phyloP scores from a whole-genome alignment of 92 coral and sea anemone genomes.

The Porites divaricata region DNA sequence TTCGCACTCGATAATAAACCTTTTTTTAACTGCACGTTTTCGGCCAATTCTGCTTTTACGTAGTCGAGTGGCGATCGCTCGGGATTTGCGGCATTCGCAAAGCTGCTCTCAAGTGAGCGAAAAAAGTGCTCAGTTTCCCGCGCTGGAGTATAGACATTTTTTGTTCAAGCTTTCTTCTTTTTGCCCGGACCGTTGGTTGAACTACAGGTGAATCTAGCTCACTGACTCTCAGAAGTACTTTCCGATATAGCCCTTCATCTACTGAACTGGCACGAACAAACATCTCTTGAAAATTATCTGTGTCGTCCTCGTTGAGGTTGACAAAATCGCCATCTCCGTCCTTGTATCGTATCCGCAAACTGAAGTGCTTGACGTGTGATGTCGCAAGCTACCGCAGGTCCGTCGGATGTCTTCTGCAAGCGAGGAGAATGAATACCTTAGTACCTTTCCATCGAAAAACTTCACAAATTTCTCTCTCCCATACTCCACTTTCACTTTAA shows the following conservation, averaged over 20 bases:
- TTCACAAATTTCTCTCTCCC: constrained; percentile 20
- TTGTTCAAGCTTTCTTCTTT: constrained; percentile 16
- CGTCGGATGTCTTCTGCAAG: constrained; percentile 49
- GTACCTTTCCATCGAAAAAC: neutral
- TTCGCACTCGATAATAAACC: constrained; percentile 47
- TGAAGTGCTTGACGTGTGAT: constrained; percentile 47
- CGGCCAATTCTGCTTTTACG: constrained; percentile 42
- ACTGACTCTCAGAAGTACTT: constrained; percentile 52
- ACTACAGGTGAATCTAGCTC: constrained; percentile 68
- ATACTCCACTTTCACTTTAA: constrained; percentile 25
- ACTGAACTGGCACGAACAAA: constrained; percentile 51
- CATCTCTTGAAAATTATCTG: constrained; percentile 53
- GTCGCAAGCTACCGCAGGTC: constrained; percentile 43
- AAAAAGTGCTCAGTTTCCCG: constrained; percentile 21
- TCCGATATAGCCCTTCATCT: constrained; percentile 50
- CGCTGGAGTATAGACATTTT: constrained; percentile 19
- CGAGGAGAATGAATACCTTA: constrained; percentile 26
- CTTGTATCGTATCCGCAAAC: constrained; percentile 56
- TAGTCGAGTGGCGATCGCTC: constrained; percentile 42
- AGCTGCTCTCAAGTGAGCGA: constrained; percentile 23
- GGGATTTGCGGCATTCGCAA: constrained; percentile 12
- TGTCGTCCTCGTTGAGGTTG: constrained; percentile 42
- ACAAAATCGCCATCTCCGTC: constrained; percentile 63
- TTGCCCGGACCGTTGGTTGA: constrained; percentile 29
- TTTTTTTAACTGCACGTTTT: constrained; percentile 39